Evolutionary conservation across 2,797 vertebrate genomes (phyloP).

Genomic region (Bucorvus abyssinicus): DNA sequence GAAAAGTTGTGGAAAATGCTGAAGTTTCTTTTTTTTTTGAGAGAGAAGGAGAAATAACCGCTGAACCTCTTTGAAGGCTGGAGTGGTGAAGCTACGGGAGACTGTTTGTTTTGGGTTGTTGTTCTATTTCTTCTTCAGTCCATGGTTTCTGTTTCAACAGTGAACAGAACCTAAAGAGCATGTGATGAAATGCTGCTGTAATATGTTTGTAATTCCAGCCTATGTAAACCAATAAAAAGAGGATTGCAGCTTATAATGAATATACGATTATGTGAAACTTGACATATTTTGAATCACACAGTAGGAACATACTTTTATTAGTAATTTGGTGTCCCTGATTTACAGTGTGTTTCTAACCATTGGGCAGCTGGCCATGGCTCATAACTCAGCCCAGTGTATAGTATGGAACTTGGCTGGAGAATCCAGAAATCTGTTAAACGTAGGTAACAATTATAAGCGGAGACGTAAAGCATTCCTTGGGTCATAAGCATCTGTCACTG

Average conservation of each 20-base stretch:
- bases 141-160: slow-evolving; percentile 48
- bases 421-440: slow-evolving; percentile 31
- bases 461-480: not conserved
- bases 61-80: not conserved
- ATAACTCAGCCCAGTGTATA: slow-evolving; percentile 47
- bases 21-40: not conserved
- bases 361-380: slow-evolving; percentile 62
- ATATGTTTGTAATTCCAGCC: slow-evolving; percentile 69
- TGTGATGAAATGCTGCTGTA: slow-evolving; percentile 53
- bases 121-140: slow-evolving; percentile 9
- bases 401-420: slow-evolving; percentile 47
- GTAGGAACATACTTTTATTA: slow-evolving; percentile 70
- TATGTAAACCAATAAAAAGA: slow-evolving; percentile 72
- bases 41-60: not conserved
- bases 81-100: not conserved
- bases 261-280: slow-evolving; percentile 63
- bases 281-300: slow-evolving; percentile 71
- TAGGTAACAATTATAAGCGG: slow-evolving; percentile 10
- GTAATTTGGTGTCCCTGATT: slow-evolving; percentile 74
- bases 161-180: slow-evolving; percentile 38
- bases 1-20: not conserved
- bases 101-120: slow-evolving; percentile 51
- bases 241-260: slow-evolving; percentile 67
- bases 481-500: not conserved
- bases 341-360: slow-evolving; percentile 66